Evolutionary conservation across 2,113 vertebrate genomes (phyloP).

Genomic region (Fregata magnificens): DNA sequence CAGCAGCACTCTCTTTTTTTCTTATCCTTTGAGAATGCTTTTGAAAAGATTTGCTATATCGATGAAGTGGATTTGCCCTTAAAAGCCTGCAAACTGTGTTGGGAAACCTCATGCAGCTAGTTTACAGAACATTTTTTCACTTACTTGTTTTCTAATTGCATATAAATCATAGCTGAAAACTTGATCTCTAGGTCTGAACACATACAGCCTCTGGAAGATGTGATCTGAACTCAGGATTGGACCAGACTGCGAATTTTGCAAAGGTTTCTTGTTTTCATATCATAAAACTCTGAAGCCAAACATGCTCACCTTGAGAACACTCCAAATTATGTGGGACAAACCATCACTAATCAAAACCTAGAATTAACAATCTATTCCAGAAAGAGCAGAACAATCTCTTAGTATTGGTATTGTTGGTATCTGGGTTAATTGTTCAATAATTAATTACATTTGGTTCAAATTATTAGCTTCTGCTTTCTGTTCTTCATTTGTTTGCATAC

Average conservation of each 20-base stretch:
- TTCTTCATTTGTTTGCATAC: neutral
- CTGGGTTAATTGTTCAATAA: neutral
- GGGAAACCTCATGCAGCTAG: neutral
- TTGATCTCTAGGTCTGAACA: neutral
- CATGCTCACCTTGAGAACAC: neutral
- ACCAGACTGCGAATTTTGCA: neutral
- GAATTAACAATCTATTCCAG: neutral
- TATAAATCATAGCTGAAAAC: neutral
- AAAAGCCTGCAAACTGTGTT: neutral
- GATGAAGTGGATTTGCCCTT: neutral
- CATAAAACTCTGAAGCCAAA: neutral
- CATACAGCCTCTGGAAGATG: neutral
- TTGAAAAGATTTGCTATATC: neutral
- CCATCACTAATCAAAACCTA: neutral
- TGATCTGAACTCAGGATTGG: neutral
- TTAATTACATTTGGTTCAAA: neutral
- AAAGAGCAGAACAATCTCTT: neutral
- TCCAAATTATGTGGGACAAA: neutral
- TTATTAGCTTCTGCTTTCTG: neutral
- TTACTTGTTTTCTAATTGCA: neutral
- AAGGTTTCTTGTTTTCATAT: neutral
- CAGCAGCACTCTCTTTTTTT: neutral
- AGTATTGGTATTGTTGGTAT: neutral
- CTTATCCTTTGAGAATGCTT: neutral
- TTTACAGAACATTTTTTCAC: neutral